Conservation (phyloP, 1,140 invertebrate species). For the Ptiloglossa arizonensis region DNA sequence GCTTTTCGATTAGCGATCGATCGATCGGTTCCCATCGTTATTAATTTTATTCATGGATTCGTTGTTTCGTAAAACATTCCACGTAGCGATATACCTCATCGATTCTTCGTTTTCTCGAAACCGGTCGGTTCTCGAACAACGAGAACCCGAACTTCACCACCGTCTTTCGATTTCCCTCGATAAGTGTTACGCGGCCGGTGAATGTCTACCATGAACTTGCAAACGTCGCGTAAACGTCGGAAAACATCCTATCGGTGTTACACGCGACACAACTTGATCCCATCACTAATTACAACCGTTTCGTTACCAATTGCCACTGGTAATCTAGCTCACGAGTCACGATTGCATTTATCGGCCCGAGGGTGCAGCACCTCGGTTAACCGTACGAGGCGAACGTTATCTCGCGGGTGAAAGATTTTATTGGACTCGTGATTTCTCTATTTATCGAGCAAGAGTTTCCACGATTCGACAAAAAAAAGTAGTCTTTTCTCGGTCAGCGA, state of each 20-base stretch:
- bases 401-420: neutral
- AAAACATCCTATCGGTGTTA: neutral
- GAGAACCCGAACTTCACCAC: too few species aligned
- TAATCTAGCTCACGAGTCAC: neutral
- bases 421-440: neutral
- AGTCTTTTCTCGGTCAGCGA: constrained; percentile 27
- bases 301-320: neutral
- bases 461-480: neutral
- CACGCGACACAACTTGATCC: constrained; percentile 9
- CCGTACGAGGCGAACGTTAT: neutral
- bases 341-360: neutral
- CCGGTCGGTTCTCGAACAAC: too few species aligned
- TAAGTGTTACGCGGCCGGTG: too few species aligned
- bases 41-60: too few species aligned
- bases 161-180: too few species aligned
- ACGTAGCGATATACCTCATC: too few species aligned
- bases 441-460: neutral
- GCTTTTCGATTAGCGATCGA: too few species aligned
- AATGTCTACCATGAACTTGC: neutral
- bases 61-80: too few species aligned
- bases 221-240: neutral
- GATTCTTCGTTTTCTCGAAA: too few species aligned
- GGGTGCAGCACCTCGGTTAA: neutral
- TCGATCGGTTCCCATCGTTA: too few species aligned
- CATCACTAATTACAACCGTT: constrained; percentile 9